Percentiles rank a stretch among this genome's conserved stretches.
Evolutionary conservation across 2,888 invertebrate species (phyloP).

Genomic region (Stratiomys singularior): DNA sequence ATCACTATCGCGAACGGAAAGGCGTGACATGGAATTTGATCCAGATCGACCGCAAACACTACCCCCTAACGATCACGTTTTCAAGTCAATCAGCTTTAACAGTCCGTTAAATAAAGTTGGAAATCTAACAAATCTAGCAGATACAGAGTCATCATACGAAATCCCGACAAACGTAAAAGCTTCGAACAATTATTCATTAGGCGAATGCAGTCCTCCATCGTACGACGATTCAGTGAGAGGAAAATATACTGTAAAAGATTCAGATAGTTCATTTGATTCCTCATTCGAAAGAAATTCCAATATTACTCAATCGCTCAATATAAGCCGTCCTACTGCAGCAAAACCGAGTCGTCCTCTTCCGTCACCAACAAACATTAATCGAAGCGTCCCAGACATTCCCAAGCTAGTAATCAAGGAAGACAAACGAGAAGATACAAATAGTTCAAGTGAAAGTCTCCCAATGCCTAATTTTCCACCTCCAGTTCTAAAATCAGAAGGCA

Average conservation of each 20-base stretch:
- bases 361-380: not conserved
- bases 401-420: slow-evolving; percentile 27
- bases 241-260: slow-evolving; percentile 17
- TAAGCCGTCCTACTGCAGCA: slow-evolving; percentile 55
- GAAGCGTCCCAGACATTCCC: slow-evolving; percentile 30
- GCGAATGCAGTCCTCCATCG: slow-evolving; percentile 57
- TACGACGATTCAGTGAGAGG: slow-evolving; percentile 60
- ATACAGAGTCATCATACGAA: slow-evolving; percentile 59
- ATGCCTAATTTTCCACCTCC: slow-evolving; percentile 64
- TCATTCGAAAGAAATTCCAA: slow-evolving; percentile 50
- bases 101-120: slow-evolving; percentile 61
- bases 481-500: slow-evolving; percentile 53
- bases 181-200: slow-evolving; percentile 37
- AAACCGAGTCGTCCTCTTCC: slow-evolving; percentile 6
- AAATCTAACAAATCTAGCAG: slow-evolving; percentile 57
- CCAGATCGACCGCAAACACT: slow-evolving; percentile 62
- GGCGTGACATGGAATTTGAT: slow-evolving; percentile 53
- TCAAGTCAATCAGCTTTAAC: slow-evolving; percentile 62
- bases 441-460: slow-evolving; percentile 54
- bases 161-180: slow-evolving; percentile 59
- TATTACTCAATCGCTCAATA: slow-evolving; percentile 52
- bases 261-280: slow-evolving; percentile 1
- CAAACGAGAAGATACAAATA: slow-evolving; percentile 12
- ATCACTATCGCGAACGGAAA: slow-evolving; percentile 56
- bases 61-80: slow-evolving; percentile 62